Percentiles rank a stretch among this genome's conserved stretches.
Evolutionary conservation across 2,888 invertebrate genomes (phyloP).

Genomic region (Leptinotarsa tumamoca): DNA sequence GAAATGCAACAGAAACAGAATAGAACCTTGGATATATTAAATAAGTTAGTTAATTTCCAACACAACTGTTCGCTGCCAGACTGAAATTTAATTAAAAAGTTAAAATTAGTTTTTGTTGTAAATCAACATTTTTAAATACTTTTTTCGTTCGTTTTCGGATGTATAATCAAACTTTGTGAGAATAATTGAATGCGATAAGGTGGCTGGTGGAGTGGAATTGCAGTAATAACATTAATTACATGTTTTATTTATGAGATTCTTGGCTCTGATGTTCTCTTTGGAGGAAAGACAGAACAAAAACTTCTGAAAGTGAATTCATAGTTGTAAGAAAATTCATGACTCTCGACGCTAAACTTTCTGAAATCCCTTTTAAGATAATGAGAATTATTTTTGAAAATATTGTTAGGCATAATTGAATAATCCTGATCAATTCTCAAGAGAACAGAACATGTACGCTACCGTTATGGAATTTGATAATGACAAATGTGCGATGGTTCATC

Average conservation of each 20-base stretch:
- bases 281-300: not conserved
- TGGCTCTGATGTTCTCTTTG: slow-evolving; percentile 2
- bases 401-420: too few relatives aligned
- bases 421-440: too few relatives aligned
- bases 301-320: not conserved
- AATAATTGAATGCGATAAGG: slow-evolving; percentile 60
- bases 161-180: slow-evolving; percentile 59
- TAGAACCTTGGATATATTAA: slow-evolving; percentile 54
- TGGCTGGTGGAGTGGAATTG: slow-evolving; percentile 48
- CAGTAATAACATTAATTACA: slow-evolving; percentile 53
- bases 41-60: slow-evolving; percentile 63
- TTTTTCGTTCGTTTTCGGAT: slow-evolving; percentile 52
- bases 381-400: too few relatives aligned
- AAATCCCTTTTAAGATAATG: too few relatives aligned
- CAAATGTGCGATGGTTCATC: not conserved
- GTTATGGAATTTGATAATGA: not conserved
- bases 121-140: slow-evolving; percentile 65
- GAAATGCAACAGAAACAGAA: slow-evolving; percentile 51
- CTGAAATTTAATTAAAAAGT: slow-evolving; percentile 67
- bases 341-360: not conserved
- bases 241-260: slow-evolving; percentile 49
- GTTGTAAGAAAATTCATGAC: not conserved
- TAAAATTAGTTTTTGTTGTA: slow-evolving; percentile 67
- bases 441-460: not conserved
- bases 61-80: slow-evolving; percentile 60